Conservation (phyloP, 2,888 invertebrate genomes). For the Polia nebulosa region DNA sequence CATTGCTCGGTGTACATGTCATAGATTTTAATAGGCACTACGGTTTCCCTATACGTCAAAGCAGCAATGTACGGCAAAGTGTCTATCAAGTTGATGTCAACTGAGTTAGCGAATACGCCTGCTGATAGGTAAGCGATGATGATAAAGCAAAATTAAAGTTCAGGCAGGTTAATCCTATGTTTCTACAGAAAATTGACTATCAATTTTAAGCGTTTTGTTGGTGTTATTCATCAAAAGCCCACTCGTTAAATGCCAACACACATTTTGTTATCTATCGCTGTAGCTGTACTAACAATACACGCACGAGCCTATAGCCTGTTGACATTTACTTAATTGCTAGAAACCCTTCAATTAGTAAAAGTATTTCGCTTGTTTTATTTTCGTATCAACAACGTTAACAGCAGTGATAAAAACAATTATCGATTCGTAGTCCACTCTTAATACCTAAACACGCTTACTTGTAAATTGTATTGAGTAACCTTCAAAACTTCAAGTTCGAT, state of each 20-base stretch:
- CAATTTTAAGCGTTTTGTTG: background rate
- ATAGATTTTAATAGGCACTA: too few species aligned
- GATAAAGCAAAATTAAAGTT: too few species aligned
- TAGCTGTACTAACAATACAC: conserved; percentile 21
- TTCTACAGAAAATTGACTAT: background rate
- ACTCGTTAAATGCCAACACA: conserved; percentile 35
- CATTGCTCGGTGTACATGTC: too few species aligned
- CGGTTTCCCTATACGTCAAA: too few species aligned
- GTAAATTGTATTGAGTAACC: conserved; percentile 57
- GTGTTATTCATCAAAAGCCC: conserved; percentile 18
- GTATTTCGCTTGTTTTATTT: conserved; percentile 48
- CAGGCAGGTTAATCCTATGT: background rate
- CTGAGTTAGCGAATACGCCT: too few species aligned
- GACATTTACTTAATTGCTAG: conserved; percentile 58
- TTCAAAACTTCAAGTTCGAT: conserved; percentile 66
- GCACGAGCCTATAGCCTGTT: conserved; percentile 28
- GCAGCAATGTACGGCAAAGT: too few species aligned
- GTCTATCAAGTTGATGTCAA: too few species aligned
- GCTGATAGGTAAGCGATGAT: too few species aligned
- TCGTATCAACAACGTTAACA: conserved; percentile 33
- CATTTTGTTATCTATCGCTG: conserved; percentile 20
- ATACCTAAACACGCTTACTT: conserved; percentile 52
- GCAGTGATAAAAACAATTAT: conserved; percentile 54
- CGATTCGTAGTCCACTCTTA: conserved; percentile 48
- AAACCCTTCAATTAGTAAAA: conserved; percentile 49